A percentile compares a stretch with the other conserved stretches of the same genome.
phyloP scores from a whole-genome alignment of 1,140 invertebrate genomes.

The Anastrepha obliqua region DNA sequence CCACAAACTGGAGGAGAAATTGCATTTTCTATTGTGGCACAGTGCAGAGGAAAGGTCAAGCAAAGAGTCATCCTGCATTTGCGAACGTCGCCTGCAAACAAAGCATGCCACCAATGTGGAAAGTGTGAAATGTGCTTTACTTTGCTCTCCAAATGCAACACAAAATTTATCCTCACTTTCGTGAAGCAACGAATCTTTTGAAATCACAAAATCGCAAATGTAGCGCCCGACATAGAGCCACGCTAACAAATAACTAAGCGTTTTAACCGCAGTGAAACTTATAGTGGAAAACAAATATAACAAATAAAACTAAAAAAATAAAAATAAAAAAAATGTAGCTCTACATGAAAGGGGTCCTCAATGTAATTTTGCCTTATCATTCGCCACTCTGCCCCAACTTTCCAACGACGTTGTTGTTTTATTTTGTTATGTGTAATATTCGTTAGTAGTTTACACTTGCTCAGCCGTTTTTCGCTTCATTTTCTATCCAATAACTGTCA shows the following conservation, averaged over 20 bases:
- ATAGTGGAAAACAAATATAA: too few species aligned
- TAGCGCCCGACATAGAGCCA: not conserved
- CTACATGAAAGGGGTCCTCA: not conserved
- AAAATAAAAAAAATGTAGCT: not conserved
- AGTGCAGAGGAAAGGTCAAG: not conserved
- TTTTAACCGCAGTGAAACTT: conserved; percentile 20
- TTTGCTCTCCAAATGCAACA: not conserved
- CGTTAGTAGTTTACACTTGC: conserved; percentile 18
- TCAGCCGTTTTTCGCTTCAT: conserved; percentile 8
- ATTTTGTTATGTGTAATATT: not conserved
- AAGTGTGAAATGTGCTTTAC: not conserved
- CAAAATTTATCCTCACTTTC: too few species aligned
- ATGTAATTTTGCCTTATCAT: conserved; percentile 25
- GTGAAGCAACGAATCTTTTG: too few species aligned
- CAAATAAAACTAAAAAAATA: not conserved
- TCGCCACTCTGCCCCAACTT: not conserved
- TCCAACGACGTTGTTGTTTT: not conserved
- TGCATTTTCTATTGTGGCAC: not conserved
- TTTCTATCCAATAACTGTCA: conserved; percentile 19
- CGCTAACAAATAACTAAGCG: not conserved
- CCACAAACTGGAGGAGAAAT: not conserved
- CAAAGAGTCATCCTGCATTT: not conserved
- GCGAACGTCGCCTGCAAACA: not conserved
- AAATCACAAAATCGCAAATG: too few species aligned
- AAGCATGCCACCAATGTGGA: not conserved